A percentile compares a stretch with the other conserved stretches of the same genome.
phyloP scores from a whole-genome alignment of 2,113 vertebrate species.

The Lasiurus cinereus region DNA sequence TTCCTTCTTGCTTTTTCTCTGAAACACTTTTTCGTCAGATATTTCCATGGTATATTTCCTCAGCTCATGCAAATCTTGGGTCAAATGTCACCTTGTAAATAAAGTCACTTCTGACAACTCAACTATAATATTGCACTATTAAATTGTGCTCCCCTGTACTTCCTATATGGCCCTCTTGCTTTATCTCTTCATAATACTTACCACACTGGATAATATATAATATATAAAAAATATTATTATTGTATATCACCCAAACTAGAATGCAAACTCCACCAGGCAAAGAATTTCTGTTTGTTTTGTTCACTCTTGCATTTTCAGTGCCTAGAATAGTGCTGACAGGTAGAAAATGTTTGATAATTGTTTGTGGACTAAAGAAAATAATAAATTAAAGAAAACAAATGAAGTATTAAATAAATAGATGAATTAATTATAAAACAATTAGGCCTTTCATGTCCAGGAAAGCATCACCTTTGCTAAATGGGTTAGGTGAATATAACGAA shows the following conservation, averaged over 20 bases:
- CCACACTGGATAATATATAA: not conserved
- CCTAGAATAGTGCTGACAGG: not conserved
- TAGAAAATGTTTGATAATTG: not conserved
- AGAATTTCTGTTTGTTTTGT: not conserved
- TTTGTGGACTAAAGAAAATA: not conserved
- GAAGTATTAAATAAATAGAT: not conserved
- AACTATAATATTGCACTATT: not conserved
- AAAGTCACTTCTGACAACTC: not conserved
- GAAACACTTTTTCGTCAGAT: not conserved
- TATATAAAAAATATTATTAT: not conserved
- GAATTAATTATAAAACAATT: conserved; percentile 1
- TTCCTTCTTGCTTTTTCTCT: not conserved
- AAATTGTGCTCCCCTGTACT: not conserved
- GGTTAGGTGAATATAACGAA: not conserved
- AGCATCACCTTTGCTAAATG: not conserved
- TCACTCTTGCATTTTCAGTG: not conserved
- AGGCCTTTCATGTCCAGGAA: not conserved
- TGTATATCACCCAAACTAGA: not conserved
- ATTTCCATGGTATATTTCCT: not conserved
- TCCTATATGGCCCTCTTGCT: not conserved
- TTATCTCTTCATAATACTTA: not conserved
- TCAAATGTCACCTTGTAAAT: not conserved
- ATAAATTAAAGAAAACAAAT: not conserved
- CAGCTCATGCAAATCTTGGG: not conserved
- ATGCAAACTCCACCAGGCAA: not conserved